Conservation (phyloP, 30 jellyfish, hydroid and myxozoan genomes). For the Cassiopea andromeda region DNA sequence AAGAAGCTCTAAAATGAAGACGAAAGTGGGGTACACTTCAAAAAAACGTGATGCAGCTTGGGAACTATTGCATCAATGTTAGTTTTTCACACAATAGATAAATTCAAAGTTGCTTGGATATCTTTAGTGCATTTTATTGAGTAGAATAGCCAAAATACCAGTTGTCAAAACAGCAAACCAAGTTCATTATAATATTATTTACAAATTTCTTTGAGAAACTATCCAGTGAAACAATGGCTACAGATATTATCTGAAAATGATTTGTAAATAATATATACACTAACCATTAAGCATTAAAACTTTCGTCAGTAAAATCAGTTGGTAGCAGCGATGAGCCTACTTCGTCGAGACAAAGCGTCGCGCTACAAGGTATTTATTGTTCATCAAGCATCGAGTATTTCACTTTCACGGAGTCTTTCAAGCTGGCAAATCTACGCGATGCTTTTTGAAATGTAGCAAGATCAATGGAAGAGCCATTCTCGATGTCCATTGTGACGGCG, state of each 20-base stretch:
- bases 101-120: slow-evolving; percentile 1
- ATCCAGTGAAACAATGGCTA: background rate
- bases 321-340: slow-evolving; percentile 19
- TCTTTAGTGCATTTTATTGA: background rate
- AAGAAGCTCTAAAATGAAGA: background rate
- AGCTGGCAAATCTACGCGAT: background rate
- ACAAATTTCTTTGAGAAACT: background rate
- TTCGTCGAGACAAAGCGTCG: background rate
- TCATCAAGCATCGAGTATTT: slow-evolving; percentile 8
- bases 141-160: background rate
- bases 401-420: background rate
- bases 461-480: background rate
- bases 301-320: background rate
- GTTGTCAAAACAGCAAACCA: background rate
- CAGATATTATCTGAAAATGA: background rate
- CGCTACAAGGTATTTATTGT: background rate
- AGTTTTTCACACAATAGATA: background rate
- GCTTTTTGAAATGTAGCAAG: slow-evolving; percentile 13
- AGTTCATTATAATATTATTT: background rate
- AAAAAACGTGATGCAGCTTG: background rate
- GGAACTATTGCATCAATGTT: background rate
- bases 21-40: background rate
- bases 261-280: background rate
- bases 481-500: background rate
- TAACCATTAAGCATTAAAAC: background rate